These are phyloP conservation scores for Vulpes lagopus DNA, from an alignment of 2,113 vertebrate species.

Conservation along the genomic window DNA sequence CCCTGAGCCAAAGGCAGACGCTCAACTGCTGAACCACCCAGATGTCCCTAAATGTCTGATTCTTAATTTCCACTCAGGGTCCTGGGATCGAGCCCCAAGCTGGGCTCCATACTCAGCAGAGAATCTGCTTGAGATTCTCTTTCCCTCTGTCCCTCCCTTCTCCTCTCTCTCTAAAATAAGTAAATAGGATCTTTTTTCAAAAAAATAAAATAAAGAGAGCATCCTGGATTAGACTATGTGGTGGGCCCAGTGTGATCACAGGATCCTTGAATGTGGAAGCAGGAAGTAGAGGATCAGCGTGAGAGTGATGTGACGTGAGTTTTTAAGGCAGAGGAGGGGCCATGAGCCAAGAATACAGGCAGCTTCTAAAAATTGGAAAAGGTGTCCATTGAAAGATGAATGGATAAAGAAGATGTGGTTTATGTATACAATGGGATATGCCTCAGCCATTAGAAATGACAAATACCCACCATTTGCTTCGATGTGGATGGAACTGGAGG, in stretches of 20 bases:
- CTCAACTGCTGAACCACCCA: too few relatives aligned
- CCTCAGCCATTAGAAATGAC: too few relatives aligned
- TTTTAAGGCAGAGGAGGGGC: not conserved
- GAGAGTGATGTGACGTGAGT: too few relatives aligned
- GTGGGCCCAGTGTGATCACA: accelerated
- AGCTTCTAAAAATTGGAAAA: not conserved
- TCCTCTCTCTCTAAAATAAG: not conserved
- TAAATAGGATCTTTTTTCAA: not conserved
- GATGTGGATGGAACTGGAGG: too few relatives aligned
- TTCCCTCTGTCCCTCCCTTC: not conserved
- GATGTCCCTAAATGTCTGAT: not conserved
- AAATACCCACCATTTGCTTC: too few relatives aligned
- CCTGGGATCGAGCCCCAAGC: not conserved
- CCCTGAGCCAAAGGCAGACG: too few relatives aligned
- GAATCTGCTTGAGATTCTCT: not conserved
- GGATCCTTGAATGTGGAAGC: not conserved
- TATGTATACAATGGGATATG: too few relatives aligned
- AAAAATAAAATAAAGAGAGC: not conserved
- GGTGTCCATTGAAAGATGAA: too few relatives aligned
- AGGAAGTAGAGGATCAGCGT: not conserved
- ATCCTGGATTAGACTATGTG: too few relatives aligned
- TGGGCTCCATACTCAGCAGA: not conserved
- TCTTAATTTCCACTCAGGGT: not conserved
- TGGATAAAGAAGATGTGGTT: too few relatives aligned
- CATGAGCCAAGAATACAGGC: not conserved